Conservation (phyloP, 2,113 vertebrate genomes). For the Lonchura striata region DNA sequence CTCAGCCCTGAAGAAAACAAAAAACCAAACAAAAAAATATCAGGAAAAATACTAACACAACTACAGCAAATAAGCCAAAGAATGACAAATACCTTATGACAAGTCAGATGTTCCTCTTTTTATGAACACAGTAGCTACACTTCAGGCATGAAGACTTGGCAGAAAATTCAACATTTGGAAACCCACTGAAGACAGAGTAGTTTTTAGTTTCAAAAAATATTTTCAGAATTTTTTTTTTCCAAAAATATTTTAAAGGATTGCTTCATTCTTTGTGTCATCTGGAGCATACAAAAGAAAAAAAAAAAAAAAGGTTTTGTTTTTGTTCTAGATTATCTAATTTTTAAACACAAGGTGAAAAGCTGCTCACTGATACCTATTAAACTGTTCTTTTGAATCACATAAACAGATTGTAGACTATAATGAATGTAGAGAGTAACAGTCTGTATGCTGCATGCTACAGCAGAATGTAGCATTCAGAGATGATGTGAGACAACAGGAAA, state of each 20-base stretch:
- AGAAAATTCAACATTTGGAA: neutral
- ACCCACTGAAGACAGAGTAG: neutral
- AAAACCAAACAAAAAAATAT: neutral
- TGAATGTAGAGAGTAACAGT: neutral
- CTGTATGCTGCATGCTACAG: neutral
- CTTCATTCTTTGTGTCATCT: neutral
- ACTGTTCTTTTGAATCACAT: neutral
- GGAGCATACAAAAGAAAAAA: neutral
- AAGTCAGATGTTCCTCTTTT: conserved; percentile 22
- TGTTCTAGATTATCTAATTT: neutral
- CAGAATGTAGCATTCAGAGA: neutral
- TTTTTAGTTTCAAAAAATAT: neutral
- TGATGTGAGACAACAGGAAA: neutral
- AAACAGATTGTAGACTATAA: neutral
- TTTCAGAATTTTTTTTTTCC: neutral
- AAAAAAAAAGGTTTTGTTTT: neutral
- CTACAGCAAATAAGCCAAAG: conserved; percentile 33
- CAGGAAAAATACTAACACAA: neutral
- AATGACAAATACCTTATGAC: conserved; percentile 55
- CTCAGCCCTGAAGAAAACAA: conserved; percentile 45
- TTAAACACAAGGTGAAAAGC: neutral
- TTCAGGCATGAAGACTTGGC: conserved; percentile 11
- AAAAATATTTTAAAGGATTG: neutral
- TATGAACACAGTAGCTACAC: neutral
- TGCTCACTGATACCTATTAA: neutral